Evolutionary conservation across 2,888 invertebrate genomes (phyloP), one percentile per base, ranked within the genome.

Genomic region (Rhingia rostrata): DNA sequence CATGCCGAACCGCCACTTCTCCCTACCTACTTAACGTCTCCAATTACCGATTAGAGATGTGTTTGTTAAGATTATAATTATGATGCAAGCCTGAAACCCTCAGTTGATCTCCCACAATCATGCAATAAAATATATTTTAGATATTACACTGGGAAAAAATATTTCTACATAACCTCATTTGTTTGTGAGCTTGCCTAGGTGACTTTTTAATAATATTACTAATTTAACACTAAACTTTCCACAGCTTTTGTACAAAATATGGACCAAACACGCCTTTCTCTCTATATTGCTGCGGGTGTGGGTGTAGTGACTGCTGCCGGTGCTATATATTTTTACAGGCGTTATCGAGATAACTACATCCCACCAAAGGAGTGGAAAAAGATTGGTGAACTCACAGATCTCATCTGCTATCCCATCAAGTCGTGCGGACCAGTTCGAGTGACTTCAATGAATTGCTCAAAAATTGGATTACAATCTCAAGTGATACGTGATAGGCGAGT

Each of bases 321-420:
- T 4, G 39, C 63, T 9, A 53, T 86, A 9, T 58, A 83, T 41
- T 22, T 77, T 7, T 87, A 86, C 39, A 81, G 47, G 58, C 83
- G 86, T 3, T 81, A 80, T n/a, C 66, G 74, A 35, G 87, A 86
- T 49, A 74, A 83, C 30, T 70, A 67, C 30, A 56, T 73, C 12
- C 85, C 83, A 0, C 87, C 87, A 9, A 86, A 72, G 33, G 14
- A 81, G 73, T 94, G 94, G 94, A 92, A 91, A 45, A 92, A 92
- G 88, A 93, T 94, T 32, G 94, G 94, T 0, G 93, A 92, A 69
- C 89, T 94, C 4, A 92, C 92, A 86, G 92, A 93, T 53, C 88
- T 94, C 4, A 91, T 92, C 75, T 90, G 92, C 5, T 94, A 93
- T 87, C 94, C 94, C 0, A 91, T 94, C 10, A 94, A 94, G 89